Conservation (phyloP, 2,888 invertebrate species). For the Zeuzera pyrina region DNA sequence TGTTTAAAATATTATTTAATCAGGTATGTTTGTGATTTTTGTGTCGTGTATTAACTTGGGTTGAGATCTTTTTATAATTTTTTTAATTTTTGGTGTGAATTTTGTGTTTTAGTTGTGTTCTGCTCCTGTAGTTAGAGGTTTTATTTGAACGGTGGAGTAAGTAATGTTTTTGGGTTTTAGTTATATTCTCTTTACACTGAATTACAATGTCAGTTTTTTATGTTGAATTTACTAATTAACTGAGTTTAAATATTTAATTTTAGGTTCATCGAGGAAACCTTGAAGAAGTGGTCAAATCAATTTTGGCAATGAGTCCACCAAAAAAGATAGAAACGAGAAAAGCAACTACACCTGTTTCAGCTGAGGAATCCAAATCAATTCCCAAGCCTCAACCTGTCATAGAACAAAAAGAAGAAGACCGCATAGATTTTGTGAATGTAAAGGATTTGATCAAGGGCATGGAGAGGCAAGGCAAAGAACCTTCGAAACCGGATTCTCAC, state of each 20-base stretch:
- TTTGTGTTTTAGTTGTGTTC: too few species aligned
- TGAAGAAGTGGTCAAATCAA: slow-evolving; percentile 57
- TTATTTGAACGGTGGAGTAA: too few species aligned
- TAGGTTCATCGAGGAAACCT: slow-evolving; percentile 75
- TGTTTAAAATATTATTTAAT: too few species aligned
- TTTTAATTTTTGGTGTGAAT: too few species aligned
- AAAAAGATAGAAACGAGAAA: slow-evolving; percentile 48
- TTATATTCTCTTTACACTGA: too few species aligned
- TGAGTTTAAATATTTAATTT: slow-evolving; percentile 14
- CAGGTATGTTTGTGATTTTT: too few species aligned
- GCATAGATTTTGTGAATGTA: slow-evolving; percentile 71
- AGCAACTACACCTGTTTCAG: slow-evolving; percentile 26
- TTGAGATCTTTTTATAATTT: too few species aligned
- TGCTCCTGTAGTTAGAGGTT: too few species aligned
- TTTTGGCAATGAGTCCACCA: slow-evolving; percentile 55
- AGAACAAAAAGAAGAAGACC: slow-evolving; percentile 57
- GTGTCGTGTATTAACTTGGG: too few species aligned
- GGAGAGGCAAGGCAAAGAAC: slow-evolving; percentile 56
- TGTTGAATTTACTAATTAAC: too few species aligned
- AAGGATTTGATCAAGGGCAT: slow-evolving; percentile 76
- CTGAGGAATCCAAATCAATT: slow-evolving; percentile 36
- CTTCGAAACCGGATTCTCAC: slow-evolving; percentile 25
- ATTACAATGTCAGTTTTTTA: too few species aligned
- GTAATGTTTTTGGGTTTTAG: too few species aligned
- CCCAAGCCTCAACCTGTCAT: slow-evolving; percentile 26